Percentiles rank a stretch among this genome's conserved stretches.
Conservation (phyloP, 1,140 invertebrate genomes). For the Drosophila oshimai region DNA sequence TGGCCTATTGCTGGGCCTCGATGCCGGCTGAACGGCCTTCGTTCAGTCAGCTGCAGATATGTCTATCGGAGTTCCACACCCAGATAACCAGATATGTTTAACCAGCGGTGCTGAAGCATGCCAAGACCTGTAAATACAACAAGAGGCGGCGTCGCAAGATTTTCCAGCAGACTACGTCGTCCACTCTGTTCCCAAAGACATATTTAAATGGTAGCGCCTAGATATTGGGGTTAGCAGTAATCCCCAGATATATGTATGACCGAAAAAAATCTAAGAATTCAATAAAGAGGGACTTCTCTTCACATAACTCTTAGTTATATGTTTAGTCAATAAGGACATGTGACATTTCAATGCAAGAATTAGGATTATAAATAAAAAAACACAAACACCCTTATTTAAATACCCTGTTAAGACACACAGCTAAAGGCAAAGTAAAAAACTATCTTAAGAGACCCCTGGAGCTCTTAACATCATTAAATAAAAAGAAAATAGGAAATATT, state of each 20-base stretch:
- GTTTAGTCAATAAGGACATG: constrained; percentile 54
- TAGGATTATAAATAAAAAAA: constrained; percentile 26
- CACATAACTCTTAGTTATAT: constrained; percentile 14
- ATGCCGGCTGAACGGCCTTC: constrained; percentile 93
- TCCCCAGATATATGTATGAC: neutral
- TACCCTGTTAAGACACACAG: constrained; percentile 23
- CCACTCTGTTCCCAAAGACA: constrained; percentile 76
- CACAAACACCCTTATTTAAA: constrained; percentile 9
- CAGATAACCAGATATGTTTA: constrained; percentile 91
- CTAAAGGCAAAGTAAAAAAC: constrained; percentile 30
- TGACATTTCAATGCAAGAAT: constrained; percentile 75
- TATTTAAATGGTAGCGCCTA: constrained; percentile 67
- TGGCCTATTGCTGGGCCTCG: constrained; percentile 97
- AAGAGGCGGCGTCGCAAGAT: constrained; percentile 71
- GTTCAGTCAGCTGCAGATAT: constrained; percentile 92
- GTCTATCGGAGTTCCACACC: constrained; percentile 92
- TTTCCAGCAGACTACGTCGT: constrained; percentile 63
- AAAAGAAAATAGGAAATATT: constrained; percentile 9
- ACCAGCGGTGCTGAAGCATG: constrained; percentile 76
- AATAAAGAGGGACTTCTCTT: neutral
- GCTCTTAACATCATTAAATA: neutral
- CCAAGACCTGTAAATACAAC: constrained; percentile 80
- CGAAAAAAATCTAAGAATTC: neutral
- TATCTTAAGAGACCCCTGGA: neutral
- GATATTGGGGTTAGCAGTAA: neutral